Evolutionary conservation across 2,113 vertebrate species (phyloP).

Genomic region (Pluvialis apricaria): DNA sequence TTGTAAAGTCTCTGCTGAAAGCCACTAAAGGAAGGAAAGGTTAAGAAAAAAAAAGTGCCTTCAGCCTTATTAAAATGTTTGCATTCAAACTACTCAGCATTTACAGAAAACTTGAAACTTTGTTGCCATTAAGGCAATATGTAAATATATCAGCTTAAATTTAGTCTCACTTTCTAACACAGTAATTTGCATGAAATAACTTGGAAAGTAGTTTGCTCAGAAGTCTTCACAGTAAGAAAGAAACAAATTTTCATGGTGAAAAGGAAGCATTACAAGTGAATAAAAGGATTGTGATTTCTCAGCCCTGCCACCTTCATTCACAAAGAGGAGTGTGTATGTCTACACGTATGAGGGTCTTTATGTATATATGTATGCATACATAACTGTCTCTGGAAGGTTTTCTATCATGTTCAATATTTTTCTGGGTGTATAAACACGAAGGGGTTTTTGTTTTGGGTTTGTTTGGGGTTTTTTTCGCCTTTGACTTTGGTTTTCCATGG

Average conservation of each 20-base stretch:
- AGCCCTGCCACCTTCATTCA: background rate
- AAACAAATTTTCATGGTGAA: background rate
- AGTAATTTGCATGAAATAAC: background rate
- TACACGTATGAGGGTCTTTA: background rate
- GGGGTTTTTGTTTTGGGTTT: no score
- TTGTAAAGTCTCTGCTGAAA: background rate
- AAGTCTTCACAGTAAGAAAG: background rate
- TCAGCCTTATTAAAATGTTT: background rate
- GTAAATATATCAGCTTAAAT: background rate
- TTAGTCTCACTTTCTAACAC: fast-evolving
- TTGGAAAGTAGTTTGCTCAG: background rate
- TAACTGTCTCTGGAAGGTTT: background rate
- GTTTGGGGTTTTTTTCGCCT: background rate
- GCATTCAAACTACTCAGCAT: background rate
- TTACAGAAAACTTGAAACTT: background rate
- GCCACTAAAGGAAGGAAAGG: background rate
- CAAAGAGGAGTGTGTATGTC: background rate
- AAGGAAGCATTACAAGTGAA: background rate
- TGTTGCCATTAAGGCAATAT: background rate
- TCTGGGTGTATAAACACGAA: background rate
- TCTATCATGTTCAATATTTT: background rate
- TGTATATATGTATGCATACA: background rate
- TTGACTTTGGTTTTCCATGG: background rate
- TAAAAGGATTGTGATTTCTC: background rate
- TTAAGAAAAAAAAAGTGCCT: background rate